phyloP scores from a whole-genome alignment of 1,140 invertebrate genomes.

The Pentalonia nigronervosa region DNA sequence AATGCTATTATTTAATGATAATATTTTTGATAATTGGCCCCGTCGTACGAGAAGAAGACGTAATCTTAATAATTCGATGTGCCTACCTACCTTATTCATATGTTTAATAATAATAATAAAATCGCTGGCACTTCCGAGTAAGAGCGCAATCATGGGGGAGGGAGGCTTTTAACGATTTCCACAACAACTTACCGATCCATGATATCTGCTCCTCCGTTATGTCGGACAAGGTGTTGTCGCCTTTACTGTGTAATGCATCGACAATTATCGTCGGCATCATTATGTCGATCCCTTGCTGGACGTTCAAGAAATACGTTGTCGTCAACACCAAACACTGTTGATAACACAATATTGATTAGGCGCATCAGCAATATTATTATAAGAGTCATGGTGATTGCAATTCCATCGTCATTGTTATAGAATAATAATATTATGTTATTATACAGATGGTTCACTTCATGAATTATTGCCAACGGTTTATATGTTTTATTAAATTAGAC shows the following conservation, averaged over 20 bases:
- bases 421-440: neutral
- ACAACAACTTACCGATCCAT: conserved; percentile 31
- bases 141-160: too few species aligned
- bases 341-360: neutral
- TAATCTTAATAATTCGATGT: neutral
- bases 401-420: too few species aligned
- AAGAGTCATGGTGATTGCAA: neutral
- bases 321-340: conserved; percentile 50
- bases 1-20: neutral
- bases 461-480: too few species aligned
- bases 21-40: neutral
- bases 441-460: too few species aligned
- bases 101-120: too few species aligned
- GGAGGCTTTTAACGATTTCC: too few species aligned
- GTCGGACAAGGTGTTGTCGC: neutral
- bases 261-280: conserved; percentile 28
- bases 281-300: conserved; percentile 13
- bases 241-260: neutral
- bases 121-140: neutral
- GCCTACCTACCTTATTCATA: neutral
- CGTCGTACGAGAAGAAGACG: neutral
- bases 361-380: neutral
- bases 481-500: neutral
- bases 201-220: neutral
- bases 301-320: conserved; percentile 41